phyloP scores from a whole-genome alignment of 2,113 vertebrate genomes.

The Pionites leucogaster region DNA sequence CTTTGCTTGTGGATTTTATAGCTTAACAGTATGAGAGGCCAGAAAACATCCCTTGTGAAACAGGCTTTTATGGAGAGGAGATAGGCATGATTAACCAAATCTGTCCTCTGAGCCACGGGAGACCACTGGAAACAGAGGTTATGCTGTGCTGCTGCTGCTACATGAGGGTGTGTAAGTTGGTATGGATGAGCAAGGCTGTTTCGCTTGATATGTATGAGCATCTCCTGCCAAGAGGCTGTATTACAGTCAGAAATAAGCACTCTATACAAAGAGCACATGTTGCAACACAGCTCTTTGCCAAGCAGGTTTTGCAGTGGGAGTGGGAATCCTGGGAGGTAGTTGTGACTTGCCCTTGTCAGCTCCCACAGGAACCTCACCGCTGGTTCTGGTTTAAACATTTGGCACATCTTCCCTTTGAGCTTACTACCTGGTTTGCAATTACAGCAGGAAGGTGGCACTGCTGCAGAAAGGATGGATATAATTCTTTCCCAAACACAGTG shows the following conservation, averaged over 20 bases:
- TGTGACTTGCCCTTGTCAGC: background rate
- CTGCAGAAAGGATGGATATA: background rate
- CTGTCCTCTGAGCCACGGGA: background rate
- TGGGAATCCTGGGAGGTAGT: background rate
- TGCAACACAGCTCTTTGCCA: background rate
- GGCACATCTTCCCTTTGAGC: background rate
- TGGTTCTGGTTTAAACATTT: background rate
- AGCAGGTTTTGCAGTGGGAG: slow-evolving; percentile 5
- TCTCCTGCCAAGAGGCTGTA: slow-evolving; percentile 19
- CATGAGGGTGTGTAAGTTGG: background rate
- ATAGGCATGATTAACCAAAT: background rate
- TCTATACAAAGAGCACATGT: slow-evolving; percentile 3
- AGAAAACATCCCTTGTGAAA: background rate
- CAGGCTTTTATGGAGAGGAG: background rate
- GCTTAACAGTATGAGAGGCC: background rate
- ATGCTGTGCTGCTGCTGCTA: background rate
- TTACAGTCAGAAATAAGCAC: background rate
- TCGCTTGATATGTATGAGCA: background rate
- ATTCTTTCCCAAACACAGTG: background rate
- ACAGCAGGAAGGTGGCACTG: background rate
- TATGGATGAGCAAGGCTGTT: background rate
- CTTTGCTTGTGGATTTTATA: background rate
- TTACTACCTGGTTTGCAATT: background rate
- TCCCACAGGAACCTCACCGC: background rate
- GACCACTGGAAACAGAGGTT: background rate